Conservation (phyloP, 2,888 invertebrate species). For the Orthosia cruda region DNA sequence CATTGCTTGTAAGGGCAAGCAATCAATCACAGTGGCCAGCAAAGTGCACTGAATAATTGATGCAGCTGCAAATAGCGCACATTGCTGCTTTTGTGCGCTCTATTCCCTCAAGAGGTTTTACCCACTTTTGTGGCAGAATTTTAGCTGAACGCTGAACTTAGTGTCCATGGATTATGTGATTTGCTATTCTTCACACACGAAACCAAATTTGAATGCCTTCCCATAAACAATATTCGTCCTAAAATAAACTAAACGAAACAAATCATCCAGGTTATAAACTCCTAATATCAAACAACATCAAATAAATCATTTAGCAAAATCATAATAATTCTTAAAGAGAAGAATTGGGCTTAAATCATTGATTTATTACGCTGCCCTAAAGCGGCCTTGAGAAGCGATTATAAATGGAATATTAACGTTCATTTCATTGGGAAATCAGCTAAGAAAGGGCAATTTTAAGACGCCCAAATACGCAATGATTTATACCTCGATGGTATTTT, state of each 20-base stretch:
- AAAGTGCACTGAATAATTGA: constrained; percentile 42
- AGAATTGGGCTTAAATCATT: constrained; percentile 65
- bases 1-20: background rate
- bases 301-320: constrained; percentile 60
- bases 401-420: constrained; percentile 70
- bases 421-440: constrained; percentile 78
- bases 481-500: constrained; percentile 86
- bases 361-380: constrained; percentile 62
- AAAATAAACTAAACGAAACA: constrained; percentile 23
- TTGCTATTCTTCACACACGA: background rate
- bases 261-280: constrained; percentile 26
- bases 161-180: background rate
- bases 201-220: background rate
- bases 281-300: constrained; percentile 56
- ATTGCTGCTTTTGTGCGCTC: constrained; percentile 11
- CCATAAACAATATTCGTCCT: background rate
- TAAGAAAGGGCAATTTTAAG: constrained; percentile 77
- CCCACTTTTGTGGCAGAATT: background rate
- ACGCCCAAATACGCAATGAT: constrained; percentile 80
- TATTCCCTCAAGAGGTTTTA: background rate
- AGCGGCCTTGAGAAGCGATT: constrained; percentile 53
- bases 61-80: constrained; percentile 37
- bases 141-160: background rate
- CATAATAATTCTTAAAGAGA: constrained; percentile 55
- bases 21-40: constrained; percentile 22